Evolutionary conservation across 2,113 vertebrate genomes (phyloP).

Genomic region (Eublepharis macularius): DNA sequence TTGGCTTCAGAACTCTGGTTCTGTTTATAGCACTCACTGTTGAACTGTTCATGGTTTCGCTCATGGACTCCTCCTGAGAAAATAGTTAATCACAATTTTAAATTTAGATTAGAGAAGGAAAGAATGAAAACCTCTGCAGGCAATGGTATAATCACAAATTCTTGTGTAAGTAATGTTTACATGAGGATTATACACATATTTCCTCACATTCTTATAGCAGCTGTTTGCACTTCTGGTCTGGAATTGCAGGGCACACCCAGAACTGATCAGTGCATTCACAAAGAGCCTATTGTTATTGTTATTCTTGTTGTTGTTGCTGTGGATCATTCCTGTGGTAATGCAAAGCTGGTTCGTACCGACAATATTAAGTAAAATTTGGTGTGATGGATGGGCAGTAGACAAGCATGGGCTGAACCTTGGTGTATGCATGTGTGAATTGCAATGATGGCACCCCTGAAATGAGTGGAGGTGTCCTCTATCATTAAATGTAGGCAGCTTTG

Average conservation of each 20-base stretch:
- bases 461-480: background rate
- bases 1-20: background rate
- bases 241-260: background rate
- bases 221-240: background rate
- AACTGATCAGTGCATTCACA: background rate
- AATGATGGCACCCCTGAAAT: background rate
- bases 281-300: background rate
- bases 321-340: background rate
- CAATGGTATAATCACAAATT: too few relatives aligned
- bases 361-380: background rate
- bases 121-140: background rate
- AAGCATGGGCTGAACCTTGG: background rate
- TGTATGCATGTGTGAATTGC: background rate
- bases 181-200: background rate
- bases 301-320: too few relatives aligned
- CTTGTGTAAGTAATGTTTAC: background rate
- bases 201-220: background rate
- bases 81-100: background rate
- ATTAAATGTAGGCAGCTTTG: background rate
- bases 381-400: background rate
- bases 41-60: background rate
- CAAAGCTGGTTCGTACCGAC: background rate
- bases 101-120: background rate
- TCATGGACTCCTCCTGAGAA: background rate
- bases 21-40: background rate